Base-by-base conservation (phyloP, 2,888 invertebrate species). In the Trichacis sp. region DNA sequence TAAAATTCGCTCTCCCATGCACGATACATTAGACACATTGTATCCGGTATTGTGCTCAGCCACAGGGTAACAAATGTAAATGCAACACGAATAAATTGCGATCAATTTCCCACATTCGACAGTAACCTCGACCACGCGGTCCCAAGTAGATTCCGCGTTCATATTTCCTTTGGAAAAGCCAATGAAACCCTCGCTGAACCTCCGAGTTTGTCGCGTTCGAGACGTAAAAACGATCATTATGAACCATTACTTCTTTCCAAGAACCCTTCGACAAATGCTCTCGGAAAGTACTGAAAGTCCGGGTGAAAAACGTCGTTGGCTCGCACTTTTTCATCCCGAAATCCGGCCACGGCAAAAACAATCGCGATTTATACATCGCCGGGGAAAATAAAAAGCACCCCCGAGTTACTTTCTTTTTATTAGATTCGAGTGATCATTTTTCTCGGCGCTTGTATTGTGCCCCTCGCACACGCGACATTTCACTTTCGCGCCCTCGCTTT, bases 51-150 rank as follows among this genome's bases (percentile, higher is more conserved):
- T 47, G 47, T 47, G 47, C 17, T 8, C 12, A 14, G 42, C 5
- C 12, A 52, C 33, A 17, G 33, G 46, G 20, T 52, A 52, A 59
- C 59, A 59, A 59, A 59, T 59, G 59, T 59, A 49, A 59, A 59
- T 53, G 49, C 49, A 17, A 19, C 30, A 42, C 33, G 20, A 53
- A 59, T 53, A 59, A 59, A 59, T 59, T 49, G 59, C 43, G n/a
- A n/a, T n/a, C n/a, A n/a, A n/a, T n/a, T n/a, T n/a, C n/a, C 48
- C 48, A 50, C 45, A 14, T 47, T 52, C 53, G 53, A 52, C 48
- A 38, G 48, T 43, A 43, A 20, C 43, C 30, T 51, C 24, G 45
- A 47, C 48, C 30, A 38, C 52, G 59, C n/a, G n/a, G 47, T 51
- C 19, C 29, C 48, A 54, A 52, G 49, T 54, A 46, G 19, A 60